Evolutionary conservation across 1,140 invertebrate species (phyloP).

Genomic region (Atta texana): DNA sequence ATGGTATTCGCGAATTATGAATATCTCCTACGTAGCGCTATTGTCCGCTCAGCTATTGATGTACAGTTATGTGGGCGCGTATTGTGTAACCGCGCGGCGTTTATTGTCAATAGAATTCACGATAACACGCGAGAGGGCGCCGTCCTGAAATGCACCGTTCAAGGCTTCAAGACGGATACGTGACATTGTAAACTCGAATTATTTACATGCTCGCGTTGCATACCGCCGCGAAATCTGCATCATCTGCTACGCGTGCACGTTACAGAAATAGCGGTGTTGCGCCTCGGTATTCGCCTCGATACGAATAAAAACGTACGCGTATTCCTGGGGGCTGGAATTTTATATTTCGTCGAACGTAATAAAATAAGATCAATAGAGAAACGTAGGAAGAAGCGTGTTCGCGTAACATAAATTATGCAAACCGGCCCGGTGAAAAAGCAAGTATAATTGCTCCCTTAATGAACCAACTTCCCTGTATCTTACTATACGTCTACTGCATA

Average conservation of each 20-base stretch:
- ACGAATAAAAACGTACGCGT: slow-evolving; percentile 30
- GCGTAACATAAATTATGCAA: slow-evolving; percentile 3
- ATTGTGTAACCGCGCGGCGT: slow-evolving; percentile 40
- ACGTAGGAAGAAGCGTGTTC: background rate
- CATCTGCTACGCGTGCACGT: slow-evolving; percentile 26
- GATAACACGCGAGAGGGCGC: slow-evolving; percentile 15
- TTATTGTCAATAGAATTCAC: slow-evolving; percentile 45
- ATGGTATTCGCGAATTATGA: slow-evolving; percentile 30
- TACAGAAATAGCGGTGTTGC: slow-evolving; percentile 47
- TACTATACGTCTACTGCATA: background rate
- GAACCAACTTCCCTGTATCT: slow-evolving; percentile 6
- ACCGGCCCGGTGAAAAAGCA: background rate
- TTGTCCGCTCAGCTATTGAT: slow-evolving; percentile 29
- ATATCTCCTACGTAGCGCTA: slow-evolving; percentile 44
- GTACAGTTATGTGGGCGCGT: slow-evolving; percentile 51
- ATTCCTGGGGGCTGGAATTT: slow-evolving; percentile 9
- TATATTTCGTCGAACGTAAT: background rate
- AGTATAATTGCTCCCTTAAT: slow-evolving; percentile 7
- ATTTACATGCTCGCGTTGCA: slow-evolving; percentile 52
- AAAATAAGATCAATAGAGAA: slow-evolving; percentile 17
- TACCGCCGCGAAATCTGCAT: slow-evolving; percentile 17
- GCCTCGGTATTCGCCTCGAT: background rate
- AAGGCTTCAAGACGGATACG: slow-evolving; percentile 22
- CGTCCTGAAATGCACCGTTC: slow-evolving; percentile 48
- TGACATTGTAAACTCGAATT: slow-evolving; percentile 54